A percentile compares a stretch with the other conserved stretches of the same genome.
These are phyloP conservation scores for Nerophis ophidion DNA, from an alignment of 2,113 vertebrate genomes.

Conservation along the genomic window DNA sequence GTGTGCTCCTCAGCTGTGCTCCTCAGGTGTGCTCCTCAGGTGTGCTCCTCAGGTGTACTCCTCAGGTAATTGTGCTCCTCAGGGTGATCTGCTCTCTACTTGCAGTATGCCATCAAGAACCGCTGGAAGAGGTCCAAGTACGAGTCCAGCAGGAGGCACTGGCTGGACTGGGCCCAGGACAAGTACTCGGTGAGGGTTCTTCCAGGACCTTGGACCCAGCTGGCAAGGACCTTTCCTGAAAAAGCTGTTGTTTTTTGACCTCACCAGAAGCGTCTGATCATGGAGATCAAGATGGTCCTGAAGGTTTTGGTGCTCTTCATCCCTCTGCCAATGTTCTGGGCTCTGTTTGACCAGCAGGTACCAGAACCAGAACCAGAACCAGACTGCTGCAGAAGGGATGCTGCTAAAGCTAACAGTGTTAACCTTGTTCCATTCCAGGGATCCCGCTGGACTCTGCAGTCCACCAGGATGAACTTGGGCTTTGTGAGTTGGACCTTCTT, in stretches of 20 bases:
- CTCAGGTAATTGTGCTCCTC: too few species aligned
- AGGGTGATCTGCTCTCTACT: not conserved
- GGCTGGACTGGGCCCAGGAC: constrained; percentile 94
- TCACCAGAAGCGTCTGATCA: constrained; percentile 81
- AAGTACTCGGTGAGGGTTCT: constrained; percentile 78
- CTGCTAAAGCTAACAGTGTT: not conserved
- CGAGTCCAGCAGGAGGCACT: constrained; percentile 78
- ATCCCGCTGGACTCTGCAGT: constrained; percentile 95
- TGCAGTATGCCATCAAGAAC: constrained; percentile 86
- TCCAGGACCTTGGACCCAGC: not conserved
- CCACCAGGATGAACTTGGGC: constrained; percentile 89
- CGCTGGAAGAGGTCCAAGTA: constrained; percentile 72
- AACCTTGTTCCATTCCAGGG: constrained; percentile 71
- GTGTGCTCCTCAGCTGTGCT: too few species aligned
- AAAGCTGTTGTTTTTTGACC: not conserved
- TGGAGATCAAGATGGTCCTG: constrained; percentile 89
- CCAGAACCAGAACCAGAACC: not conserved
- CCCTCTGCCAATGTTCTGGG: constrained; percentile 97
- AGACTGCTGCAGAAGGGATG: not conserved
- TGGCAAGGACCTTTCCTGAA: too few species aligned
- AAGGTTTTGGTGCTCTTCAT: constrained; percentile 88
- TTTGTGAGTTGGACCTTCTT: constrained; percentile 75
- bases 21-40: too few species aligned
- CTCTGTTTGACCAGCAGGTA: constrained; percentile 95
- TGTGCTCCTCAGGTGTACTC: too few species aligned